Evolutionary conservation across 2,888 invertebrate genomes (phyloP).

Genomic region (Mechanitis messenoides): DNA sequence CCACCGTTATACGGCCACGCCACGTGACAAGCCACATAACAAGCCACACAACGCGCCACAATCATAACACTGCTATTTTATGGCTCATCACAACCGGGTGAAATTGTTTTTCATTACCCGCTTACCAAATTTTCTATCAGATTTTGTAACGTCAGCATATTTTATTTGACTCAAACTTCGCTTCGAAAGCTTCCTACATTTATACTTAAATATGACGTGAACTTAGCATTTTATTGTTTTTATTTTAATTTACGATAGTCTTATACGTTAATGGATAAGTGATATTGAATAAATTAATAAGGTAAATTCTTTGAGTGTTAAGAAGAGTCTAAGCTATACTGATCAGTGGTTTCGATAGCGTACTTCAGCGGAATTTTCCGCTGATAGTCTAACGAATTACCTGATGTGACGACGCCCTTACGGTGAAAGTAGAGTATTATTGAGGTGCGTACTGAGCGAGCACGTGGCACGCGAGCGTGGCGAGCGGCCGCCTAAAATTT

Average conservation of each 20-base stretch:
- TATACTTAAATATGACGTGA: conserved; percentile 1
- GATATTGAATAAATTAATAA: conserved; percentile 1
- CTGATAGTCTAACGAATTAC: conserved; percentile 30
- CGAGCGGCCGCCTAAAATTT: conserved; percentile 30
- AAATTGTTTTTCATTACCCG: background rate
- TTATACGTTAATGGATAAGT: too few species aligned
- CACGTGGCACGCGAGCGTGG: conserved; percentile 39
- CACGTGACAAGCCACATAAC: conserved; percentile 30
- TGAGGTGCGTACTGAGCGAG: conserved; percentile 53
- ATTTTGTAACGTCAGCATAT: background rate
- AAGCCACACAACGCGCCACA: conserved; percentile 23
- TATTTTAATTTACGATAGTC: background rate
- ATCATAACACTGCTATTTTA: conserved; percentile 24
- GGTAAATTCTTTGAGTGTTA: background rate
- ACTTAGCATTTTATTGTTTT: background rate
- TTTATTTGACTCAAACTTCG: background rate
- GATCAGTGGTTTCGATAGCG: conserved; percentile 11
- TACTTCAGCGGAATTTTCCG: conserved; percentile 29
- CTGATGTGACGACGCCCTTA: conserved; percentile 55
- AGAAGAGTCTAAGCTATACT: background rate
- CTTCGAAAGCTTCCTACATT: background rate
- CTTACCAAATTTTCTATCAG: too few species aligned
- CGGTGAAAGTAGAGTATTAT: conserved; percentile 67
- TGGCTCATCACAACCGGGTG: conserved; percentile 17
- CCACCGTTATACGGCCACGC: conserved; percentile 50